A percentile compares a stretch with the other conserved stretches of the same genome.
phyloP scores from a whole-genome alignment of 2,888 invertebrate species.

The Bibio marci region DNA sequence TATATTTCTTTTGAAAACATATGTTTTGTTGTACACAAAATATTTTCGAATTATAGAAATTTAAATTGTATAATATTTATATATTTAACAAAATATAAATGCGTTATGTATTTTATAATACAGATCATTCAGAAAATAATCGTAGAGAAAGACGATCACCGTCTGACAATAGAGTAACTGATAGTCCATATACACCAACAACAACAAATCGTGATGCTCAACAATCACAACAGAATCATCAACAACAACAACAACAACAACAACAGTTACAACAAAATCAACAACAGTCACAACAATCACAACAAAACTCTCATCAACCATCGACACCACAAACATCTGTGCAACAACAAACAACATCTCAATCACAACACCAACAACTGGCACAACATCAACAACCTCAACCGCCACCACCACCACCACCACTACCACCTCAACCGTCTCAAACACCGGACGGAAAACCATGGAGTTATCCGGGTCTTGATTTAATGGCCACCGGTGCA shows the following conservation, averaged over 20 bases:
- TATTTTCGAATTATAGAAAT: no score
- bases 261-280: constrained; percentile 25
- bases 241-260: constrained; percentile 17
- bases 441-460: constrained; percentile 32
- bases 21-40: no score
- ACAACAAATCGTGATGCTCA: constrained; percentile 1
- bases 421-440: constrained; percentile 25
- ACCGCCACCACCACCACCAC: constrained; percentile 22
- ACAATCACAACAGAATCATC: no score
- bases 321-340: no score
- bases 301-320: no score
- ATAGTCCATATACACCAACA: constrained; percentile 10
- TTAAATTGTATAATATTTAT: no score
- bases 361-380: no score
- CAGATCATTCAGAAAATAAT: background rate
- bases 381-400: constrained; percentile 6
- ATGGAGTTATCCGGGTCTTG: constrained; percentile 49
- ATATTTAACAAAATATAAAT: no score
- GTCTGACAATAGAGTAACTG: constrained; percentile 3
- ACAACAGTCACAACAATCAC: constrained; percentile 16
- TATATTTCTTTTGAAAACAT: no score
- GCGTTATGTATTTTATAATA: no score
- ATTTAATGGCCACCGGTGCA: constrained; percentile 71
- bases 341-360: constrained; percentile 16
- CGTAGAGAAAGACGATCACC: constrained; percentile 2